These are phyloP conservation scores for Liodrosophila aerea DNA, from an alignment of 2,888 invertebrate species.

Conservation along the genomic window DNA sequence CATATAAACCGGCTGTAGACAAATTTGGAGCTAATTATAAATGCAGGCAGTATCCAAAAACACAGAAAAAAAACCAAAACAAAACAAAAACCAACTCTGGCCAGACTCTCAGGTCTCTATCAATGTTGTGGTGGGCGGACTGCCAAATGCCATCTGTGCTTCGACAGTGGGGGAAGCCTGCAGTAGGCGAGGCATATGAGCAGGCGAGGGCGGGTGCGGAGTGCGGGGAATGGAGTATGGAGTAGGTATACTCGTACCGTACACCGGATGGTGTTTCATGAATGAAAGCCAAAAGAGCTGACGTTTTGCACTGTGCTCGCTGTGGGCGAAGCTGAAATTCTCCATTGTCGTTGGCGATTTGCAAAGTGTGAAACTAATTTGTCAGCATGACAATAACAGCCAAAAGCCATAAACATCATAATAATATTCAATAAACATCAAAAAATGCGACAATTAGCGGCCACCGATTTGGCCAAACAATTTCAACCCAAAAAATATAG, in stretches of 20 bases:
- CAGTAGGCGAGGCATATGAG: not conserved
- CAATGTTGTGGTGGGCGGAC: constrained; percentile 46
- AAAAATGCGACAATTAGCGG: constrained; percentile 68
- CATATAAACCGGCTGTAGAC: constrained; percentile 65
- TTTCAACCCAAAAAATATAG: no score
- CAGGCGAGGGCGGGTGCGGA: no score
- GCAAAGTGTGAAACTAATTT: constrained; percentile 76
- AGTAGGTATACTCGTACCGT: not conserved
- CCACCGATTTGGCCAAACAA: constrained; percentile 49
- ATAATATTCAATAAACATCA: constrained; percentile 76
- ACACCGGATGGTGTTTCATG: constrained; percentile 50
- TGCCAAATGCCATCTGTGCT: constrained; percentile 23
- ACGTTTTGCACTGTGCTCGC: constrained; percentile 1
- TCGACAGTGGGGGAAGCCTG: not conserved
- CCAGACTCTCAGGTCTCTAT: constrained; percentile 13
- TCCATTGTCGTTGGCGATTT: constrained; percentile 31
- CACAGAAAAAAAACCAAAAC: constrained; percentile 13
- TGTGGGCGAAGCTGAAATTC: constrained; percentile 37
- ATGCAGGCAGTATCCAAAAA: constrained; percentile 51
- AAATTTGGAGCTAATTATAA: constrained; percentile 75
- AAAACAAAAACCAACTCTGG: not conserved
- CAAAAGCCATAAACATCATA: constrained; percentile 71
- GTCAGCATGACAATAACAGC: constrained; percentile 74
- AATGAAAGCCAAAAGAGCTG: constrained; percentile 49
- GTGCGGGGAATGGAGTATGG: not conserved